These are phyloP conservation scores for Amaurobius ferox DNA, from an alignment of 2,888 invertebrate genomes.

Conservation along the genomic window DNA sequence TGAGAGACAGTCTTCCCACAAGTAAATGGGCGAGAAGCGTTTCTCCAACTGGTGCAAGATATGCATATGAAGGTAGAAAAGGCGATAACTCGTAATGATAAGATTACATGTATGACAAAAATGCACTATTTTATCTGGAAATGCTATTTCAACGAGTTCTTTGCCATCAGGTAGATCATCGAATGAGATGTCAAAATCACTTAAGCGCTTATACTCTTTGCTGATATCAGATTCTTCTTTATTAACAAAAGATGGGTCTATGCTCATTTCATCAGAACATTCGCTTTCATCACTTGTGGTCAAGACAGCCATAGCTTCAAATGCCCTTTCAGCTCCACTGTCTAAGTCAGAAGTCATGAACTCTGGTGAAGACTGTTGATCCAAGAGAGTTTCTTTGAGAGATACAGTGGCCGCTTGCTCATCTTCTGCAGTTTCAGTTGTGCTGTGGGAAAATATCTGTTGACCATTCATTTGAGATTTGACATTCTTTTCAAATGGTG, in stretches of 20 bases:
- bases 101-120: slow-evolving; percentile 73
- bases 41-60: slow-evolving; percentile 73
- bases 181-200: slow-evolving; percentile 43
- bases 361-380: slow-evolving; percentile 29
- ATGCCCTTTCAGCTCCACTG: slow-evolving; percentile 36
- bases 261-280: neutral
- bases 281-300: slow-evolving; percentile 38
- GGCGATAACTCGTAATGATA: slow-evolving; percentile 72
- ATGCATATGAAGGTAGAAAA: slow-evolving; percentile 73
- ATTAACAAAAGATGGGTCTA: neutral
- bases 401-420: slow-evolving; percentile 61
- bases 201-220: slow-evolving; percentile 54
- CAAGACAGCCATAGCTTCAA: slow-evolving; percentile 59
- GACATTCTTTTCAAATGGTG: slow-evolving; percentile 58
- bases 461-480: slow-evolving; percentile 62
- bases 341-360: slow-evolving; percentile 42
- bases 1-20: slow-evolving; percentile 68
- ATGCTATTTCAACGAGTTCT: slow-evolving; percentile 68
- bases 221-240: slow-evolving; percentile 56
- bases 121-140: slow-evolving; percentile 60
- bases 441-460: slow-evolving; percentile 61
- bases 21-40: slow-evolving; percentile 70
- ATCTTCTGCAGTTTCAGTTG: slow-evolving; percentile 60
- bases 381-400: slow-evolving; percentile 59
- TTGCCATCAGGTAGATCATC: slow-evolving; percentile 70